A percentile compares a stretch with the other conserved stretches of the same genome.
phyloP scores from a whole-genome alignment of 2,888 invertebrate species.

The Drosophila pegasa region DNA sequence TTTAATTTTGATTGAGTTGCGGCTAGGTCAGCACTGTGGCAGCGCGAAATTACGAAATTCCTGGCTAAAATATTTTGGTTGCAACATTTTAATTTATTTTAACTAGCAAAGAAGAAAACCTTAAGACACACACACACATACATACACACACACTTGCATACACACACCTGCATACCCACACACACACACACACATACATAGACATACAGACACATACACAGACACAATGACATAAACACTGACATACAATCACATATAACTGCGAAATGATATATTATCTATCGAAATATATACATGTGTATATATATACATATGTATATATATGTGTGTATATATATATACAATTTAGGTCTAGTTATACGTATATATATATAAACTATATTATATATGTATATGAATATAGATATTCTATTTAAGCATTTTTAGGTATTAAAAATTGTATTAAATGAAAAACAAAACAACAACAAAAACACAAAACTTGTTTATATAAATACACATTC shows the following conservation, averaged over 20 bases:
- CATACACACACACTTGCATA: background rate
- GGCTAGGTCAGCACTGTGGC: slow-evolving; percentile 24
- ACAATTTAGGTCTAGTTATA: slow-evolving; percentile 42
- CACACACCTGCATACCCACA: slow-evolving; percentile 10
- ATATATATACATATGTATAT: slow-evolving; percentile 27
- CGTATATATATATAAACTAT: slow-evolving; percentile 46
- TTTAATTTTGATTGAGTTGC: background rate
- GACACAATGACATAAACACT: slow-evolving; percentile 17
- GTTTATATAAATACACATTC: slow-evolving; percentile 42
- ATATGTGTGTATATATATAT: slow-evolving; percentile 30
- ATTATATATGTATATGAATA: slow-evolving; percentile 54
- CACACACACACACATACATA: slow-evolving; percentile 13
- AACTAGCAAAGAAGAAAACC: slow-evolving; percentile 30
- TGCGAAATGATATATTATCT: slow-evolving; percentile 14
- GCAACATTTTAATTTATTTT: slow-evolving; percentile 22
- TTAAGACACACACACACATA: slow-evolving; percentile 11
- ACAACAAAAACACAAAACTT: slow-evolving; percentile 29
- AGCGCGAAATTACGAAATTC: slow-evolving; percentile 26
- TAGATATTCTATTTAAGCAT: slow-evolving; percentile 76
- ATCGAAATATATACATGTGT: slow-evolving; percentile 23
- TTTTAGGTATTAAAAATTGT: slow-evolving; percentile 77
- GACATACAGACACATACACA: slow-evolving; percentile 15
- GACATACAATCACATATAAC: slow-evolving; percentile 22
- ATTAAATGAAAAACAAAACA: slow-evolving; percentile 59
- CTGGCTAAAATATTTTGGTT: slow-evolving; percentile 1